phyloP scores from a whole-genome alignment of 2,113 vertebrate species.

The Anarhynchus alexandrinus region DNA sequence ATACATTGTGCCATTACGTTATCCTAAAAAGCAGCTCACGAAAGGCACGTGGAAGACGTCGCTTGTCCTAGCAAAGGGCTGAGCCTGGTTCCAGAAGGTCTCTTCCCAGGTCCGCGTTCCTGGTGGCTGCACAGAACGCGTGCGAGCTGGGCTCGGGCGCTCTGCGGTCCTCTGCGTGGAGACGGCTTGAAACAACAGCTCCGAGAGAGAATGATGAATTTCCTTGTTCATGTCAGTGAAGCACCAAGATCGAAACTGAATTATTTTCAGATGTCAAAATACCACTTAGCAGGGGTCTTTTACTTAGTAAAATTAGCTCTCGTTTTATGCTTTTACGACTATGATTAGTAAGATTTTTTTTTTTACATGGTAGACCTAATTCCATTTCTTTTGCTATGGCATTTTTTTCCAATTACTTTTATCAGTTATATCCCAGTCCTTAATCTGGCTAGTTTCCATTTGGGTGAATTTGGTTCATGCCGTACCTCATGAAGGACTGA shows the following conservation, averaged over 20 bases:
- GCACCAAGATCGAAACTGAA: not conserved
- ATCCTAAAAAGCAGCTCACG: not conserved
- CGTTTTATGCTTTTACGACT: not conserved
- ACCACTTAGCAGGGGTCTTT: conserved; percentile 13
- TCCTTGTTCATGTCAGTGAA: not conserved
- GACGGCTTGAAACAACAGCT: not conserved
- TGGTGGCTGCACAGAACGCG: not conserved
- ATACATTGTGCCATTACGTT: not conserved
- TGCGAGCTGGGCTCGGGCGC: rapidly evolving
- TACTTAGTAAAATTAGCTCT: conserved; percentile 35
- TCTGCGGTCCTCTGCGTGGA: rapidly evolving
- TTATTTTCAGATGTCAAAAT: conserved; percentile 53
- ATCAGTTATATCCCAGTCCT: not conserved
- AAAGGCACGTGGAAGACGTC: rapidly evolving
- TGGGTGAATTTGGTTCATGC: not conserved
- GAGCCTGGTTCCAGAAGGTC: not conserved
- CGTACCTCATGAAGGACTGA: not conserved
- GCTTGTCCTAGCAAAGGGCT: not conserved
- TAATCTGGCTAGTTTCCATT: not conserved
- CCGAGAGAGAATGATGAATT: not conserved
- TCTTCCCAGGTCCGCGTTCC: not conserved
- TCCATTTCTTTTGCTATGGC: not conserved
- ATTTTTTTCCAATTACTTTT: not conserved
- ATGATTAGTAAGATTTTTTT: not conserved
- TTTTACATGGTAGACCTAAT: not conserved